Evolutionary conservation across 2,888 invertebrate species (phyloP).

Genomic region (Lymantria dispar): DNA sequence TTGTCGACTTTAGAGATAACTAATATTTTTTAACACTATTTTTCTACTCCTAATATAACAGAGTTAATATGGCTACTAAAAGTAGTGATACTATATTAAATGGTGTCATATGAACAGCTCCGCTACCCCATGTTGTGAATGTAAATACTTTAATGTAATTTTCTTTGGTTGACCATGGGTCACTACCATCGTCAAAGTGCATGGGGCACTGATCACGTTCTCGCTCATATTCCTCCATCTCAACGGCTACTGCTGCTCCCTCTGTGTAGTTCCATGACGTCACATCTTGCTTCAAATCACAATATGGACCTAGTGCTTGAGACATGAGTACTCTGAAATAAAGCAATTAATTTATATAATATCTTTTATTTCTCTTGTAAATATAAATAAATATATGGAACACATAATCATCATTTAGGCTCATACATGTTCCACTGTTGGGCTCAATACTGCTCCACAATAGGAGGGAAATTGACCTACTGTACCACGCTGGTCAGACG

Average conservation of each 20-base stretch:
- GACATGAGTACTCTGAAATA: slow-evolving; percentile 83
- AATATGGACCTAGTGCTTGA: slow-evolving; percentile 95
- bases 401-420: no score
- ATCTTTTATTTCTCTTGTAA: no score
- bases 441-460: no score
- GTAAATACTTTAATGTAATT: slow-evolving; percentile 87
- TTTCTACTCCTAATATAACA: background rate
- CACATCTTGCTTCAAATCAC: slow-evolving; percentile 94
- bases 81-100: background rate
- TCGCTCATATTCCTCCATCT: slow-evolving; percentile 95
- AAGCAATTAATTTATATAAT: background rate
- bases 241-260: slow-evolving; percentile 95
- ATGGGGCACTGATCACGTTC: slow-evolving; percentile 98
- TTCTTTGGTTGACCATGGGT: slow-evolving; percentile 91
- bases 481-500: no score
- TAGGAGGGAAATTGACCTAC: no score
- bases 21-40: no score
- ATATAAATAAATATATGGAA: no score
- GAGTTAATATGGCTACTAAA: background rate
- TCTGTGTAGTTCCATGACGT: slow-evolving; percentile 93
- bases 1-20: no score
- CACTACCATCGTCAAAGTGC: slow-evolving; percentile 96
- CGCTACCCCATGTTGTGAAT: slow-evolving; percentile 66
- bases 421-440: no score
- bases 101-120: slow-evolving; percentile 33